phyloP scores from a whole-genome alignment of 2,888 invertebrate genomes.

The Hypomecis atomaria region DNA sequence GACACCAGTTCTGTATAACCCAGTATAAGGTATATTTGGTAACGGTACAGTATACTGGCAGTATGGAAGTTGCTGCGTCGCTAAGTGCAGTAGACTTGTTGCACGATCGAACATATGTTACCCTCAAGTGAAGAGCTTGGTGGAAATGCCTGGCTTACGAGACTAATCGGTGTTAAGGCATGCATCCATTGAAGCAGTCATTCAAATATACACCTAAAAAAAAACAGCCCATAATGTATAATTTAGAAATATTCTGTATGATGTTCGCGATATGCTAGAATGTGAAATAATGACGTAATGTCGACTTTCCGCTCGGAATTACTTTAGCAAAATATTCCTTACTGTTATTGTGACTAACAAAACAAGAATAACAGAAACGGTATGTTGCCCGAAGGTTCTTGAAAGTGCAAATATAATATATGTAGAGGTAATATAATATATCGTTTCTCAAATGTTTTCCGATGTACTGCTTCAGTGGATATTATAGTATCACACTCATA shows the following conservation, averaged over 20 bases:
- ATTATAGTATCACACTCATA: neutral
- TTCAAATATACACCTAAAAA: neutral
- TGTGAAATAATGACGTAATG: too few relatives aligned
- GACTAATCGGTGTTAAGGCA: slow-evolving; percentile 11
- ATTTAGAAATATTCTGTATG: too few relatives aligned
- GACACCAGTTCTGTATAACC: too few relatives aligned
- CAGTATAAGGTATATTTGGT: too few relatives aligned
- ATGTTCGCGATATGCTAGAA: too few relatives aligned
- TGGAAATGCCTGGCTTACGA: neutral
- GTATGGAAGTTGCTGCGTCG: too few relatives aligned
- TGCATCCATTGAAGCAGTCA: slow-evolving; percentile 23
- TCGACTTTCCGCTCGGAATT: too few relatives aligned
- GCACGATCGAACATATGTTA: neutral
- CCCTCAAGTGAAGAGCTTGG: neutral
- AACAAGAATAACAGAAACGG: neutral
- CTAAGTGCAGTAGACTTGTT: neutral
- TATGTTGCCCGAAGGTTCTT: neutral
- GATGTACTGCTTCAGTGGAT: slow-evolving; percentile 18
- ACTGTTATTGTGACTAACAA: neutral
- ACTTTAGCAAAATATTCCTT: too few relatives aligned
- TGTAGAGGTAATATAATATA: neutral
- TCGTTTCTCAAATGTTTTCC: neutral
- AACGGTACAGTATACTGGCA: too few relatives aligned
- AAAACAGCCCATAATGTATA: too few relatives aligned
- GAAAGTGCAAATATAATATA: neutral